A percentile compares a stretch with the other conserved stretches of the same genome.
phyloP scores from a whole-genome alignment of 2,888 invertebrate species.

The Liopterus haemorrhoidalis region DNA sequence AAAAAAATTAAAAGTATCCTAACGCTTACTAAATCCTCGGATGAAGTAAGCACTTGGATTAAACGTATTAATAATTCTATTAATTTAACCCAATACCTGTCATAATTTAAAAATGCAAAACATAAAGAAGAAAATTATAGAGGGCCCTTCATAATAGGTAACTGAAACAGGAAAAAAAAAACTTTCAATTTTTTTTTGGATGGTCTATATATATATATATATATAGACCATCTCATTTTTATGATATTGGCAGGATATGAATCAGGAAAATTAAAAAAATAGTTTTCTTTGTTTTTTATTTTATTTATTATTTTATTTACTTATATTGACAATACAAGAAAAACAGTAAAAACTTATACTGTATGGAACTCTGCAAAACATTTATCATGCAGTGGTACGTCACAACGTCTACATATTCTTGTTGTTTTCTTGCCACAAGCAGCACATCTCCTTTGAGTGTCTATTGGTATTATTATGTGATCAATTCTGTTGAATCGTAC shows the following conservation, averaged over 20 bases:
- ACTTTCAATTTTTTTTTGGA: background rate
- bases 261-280: background rate
- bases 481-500: background rate
- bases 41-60: too few relatives aligned
- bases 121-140: background rate
- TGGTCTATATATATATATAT: background rate
- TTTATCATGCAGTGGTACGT: conserved; percentile 15
- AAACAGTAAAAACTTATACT: background rate
- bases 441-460: conserved; percentile 18
- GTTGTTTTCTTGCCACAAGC: conserved; percentile 16
- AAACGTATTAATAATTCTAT: background rate
- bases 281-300: background rate
- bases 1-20: too few relatives aligned
- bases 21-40: too few relatives aligned
- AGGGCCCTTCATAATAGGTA: background rate
- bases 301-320: background rate
- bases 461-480: conserved; percentile 12
- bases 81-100: conserved; percentile 7
- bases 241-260: conserved; percentile 6
- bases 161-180: background rate
- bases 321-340: background rate
- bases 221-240: conserved; percentile 5
- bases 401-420: conserved; percentile 14
- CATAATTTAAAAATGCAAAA: conserved; percentile 6
- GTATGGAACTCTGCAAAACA: conserved; percentile 19